phyloP scores from a whole-genome alignment of 2,113 vertebrate species.

The Eubucco bourcierii region DNA sequence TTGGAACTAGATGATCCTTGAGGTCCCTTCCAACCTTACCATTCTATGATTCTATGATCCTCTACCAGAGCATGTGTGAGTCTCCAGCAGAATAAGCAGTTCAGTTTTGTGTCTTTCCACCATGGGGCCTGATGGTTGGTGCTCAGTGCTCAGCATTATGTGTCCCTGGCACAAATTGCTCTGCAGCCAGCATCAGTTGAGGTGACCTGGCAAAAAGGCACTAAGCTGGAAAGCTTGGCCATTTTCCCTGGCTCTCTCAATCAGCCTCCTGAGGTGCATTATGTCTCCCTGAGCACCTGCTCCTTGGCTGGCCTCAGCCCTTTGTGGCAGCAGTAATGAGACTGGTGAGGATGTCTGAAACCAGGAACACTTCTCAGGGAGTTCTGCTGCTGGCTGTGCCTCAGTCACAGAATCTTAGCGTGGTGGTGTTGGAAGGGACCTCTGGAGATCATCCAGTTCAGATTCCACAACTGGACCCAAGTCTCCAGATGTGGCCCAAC shows the following conservation, averaged over 20 bases:
- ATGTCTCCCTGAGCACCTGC: neutral
- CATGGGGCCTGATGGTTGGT: neutral
- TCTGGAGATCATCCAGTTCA: no score
- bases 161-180: neutral
- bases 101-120: neutral
- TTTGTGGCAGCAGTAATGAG: rapidly evolving
- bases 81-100: neutral
- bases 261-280: rapidly evolving
- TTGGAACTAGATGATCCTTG: no score
- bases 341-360: neutral
- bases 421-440: no score
- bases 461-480: no score
- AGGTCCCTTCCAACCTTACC: no score
- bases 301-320: neutral
- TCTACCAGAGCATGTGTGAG: rapidly evolving
- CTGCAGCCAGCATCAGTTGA: rapidly evolving
- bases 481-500: no score
- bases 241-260: neutral
- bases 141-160: rapidly evolving
- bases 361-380: neutral
- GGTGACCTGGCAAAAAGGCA: neutral
- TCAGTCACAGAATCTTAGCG: neutral
- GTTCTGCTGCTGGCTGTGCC: neutral
- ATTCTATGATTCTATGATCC: no score
- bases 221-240: neutral